Base-by-base conservation (phyloP, 2,113 vertebrate species). In the Cyanistes caeruleus region DNA sequence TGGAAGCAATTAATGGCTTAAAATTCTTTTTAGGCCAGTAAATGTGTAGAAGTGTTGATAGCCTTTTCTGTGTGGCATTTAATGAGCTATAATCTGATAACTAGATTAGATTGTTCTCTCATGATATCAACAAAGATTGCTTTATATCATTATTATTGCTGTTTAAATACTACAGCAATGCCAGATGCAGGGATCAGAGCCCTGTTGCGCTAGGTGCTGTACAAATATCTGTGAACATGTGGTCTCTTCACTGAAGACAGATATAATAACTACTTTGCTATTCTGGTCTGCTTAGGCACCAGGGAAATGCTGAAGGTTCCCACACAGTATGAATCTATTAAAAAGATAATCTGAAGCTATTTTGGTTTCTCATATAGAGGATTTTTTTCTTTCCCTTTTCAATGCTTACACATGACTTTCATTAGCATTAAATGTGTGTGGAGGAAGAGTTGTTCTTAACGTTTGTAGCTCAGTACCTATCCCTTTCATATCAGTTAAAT, bases 241-340 rank as follows among this genome's bases (percentile, higher is more conserved):
- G 96, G 93, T 95, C 92, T 95, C 92, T 95, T 93, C 80, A 48
- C 89, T 93, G 92, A 97, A 97, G 97, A 97, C 94, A 92, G 96
- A 97, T 97, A 93, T 96, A 97, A 97, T 97, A 97, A 97, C 93
- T 94, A 90, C 95, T 97, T 97, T 97, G 95, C 96, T 97, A 97
- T 97, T 97, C 97, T 97, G 94, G 88, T 97, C 96, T 96, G 97
- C 94, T 96, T 96, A 96, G 86, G 92, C 96, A 95, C 96, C 87
- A 93, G 97, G 97, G 96, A 96, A 97, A 97, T 97, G 96, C 95
- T 97, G 95, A 97, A 97, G 96, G 96, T 97, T 97, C 97, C 97
- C 97, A 97, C 96, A 97, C 95, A 96, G 96, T 97, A 97, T 97
- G 97, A 97, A 97, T 97, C 95, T 97, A 97, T 97, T 97, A 97